Percentiles rank a stretch among this genome's conserved stretches.
phyloP scores from a whole-genome alignment of 2,888 invertebrate genomes.

The Ellobium chinense region DNA sequence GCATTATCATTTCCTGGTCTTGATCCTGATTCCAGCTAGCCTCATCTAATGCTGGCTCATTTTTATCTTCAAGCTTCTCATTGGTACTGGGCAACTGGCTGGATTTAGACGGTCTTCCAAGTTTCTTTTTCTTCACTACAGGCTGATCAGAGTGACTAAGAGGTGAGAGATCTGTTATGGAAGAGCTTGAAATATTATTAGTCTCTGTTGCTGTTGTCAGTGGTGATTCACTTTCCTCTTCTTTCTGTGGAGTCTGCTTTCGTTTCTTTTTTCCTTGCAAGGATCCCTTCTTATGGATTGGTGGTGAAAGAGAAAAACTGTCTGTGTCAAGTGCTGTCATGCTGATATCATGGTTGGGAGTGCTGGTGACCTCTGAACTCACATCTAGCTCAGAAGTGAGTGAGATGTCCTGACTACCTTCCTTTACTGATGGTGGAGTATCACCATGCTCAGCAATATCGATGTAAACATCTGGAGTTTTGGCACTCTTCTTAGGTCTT shows the following conservation, averaged over 20 bases:
- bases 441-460: too few species aligned
- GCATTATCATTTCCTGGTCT: background rate
- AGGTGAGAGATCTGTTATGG: background rate
- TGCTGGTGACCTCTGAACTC: background rate
- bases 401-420: background rate
- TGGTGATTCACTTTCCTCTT: too few species aligned
- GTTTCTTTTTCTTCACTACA: background rate
- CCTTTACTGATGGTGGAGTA: too few species aligned
- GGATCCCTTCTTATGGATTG: background rate
- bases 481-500: constrained; percentile 2
- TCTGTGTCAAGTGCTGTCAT: background rate
- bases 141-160: background rate
- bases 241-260: background rate
- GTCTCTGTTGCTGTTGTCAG: too few species aligned
- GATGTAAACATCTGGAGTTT: too few species aligned
- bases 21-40: background rate
- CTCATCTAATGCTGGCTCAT: background rate
- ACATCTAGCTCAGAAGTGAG: background rate
- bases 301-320: background rate
- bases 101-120: background rate
- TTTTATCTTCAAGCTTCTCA: background rate
- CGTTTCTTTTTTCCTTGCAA: background rate
- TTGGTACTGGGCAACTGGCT: background rate
- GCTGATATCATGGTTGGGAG: background rate
- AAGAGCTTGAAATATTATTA: too few species aligned